Conservation (phyloP, 2,113 vertebrate genomes). For the Urocolius indicus region DNA sequence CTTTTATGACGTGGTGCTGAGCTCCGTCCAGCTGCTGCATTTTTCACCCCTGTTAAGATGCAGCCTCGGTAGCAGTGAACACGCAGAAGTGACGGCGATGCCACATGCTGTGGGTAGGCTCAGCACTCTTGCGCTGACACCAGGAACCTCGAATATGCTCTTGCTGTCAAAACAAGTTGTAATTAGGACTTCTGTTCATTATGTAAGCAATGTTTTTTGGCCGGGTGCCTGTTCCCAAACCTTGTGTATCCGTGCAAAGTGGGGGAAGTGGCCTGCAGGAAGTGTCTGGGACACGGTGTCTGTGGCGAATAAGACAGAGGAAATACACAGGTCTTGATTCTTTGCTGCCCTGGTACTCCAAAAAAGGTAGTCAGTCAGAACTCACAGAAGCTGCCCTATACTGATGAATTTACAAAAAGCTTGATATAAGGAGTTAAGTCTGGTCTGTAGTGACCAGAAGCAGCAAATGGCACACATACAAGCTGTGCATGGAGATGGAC, state of each 20-base stretch:
- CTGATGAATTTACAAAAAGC: neutral
- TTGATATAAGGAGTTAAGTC: neutral
- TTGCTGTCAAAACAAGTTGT: neutral
- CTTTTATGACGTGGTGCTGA: neutral
- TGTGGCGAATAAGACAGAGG: slow-evolving; percentile 30
- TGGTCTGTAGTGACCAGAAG: neutral
- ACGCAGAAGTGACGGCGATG: accelerated
- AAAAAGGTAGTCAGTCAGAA: neutral
- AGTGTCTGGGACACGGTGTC: slow-evolving; percentile 60
- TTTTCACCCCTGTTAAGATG: neutral
- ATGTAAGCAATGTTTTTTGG: slow-evolving; percentile 41
- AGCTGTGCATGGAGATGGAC: accelerated
- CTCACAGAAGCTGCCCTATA: neutral
- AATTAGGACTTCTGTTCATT: slow-evolving; percentile 12
- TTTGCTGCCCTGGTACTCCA: neutral
- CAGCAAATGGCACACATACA: neutral
- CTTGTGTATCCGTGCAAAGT: neutral
- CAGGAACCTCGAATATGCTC: neutral
- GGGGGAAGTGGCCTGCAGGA: slow-evolving; percentile 54
- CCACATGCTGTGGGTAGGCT: neutral
- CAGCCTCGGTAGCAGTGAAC: accelerated
- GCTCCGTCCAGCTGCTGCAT: neutral
- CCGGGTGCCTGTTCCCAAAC: slow-evolving; percentile 1
- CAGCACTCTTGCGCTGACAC: neutral
- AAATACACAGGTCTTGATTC: slow-evolving; percentile 40